These are phyloP conservation scores for Tragelaphus imberbis DNA, from an alignment of 2,113 vertebrate species.

Conservation along the genomic window DNA sequence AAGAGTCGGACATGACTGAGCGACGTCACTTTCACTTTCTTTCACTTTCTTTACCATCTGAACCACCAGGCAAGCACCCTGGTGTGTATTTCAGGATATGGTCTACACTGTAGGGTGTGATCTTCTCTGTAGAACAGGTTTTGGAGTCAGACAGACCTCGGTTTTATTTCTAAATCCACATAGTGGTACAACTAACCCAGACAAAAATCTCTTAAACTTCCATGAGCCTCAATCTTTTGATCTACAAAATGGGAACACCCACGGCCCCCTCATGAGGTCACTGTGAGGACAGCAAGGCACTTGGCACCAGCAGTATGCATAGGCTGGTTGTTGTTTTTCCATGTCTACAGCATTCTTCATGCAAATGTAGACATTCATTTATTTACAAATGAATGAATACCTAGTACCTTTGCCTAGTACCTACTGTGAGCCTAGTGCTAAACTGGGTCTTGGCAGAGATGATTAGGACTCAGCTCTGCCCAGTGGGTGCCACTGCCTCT, in stretches of 20 bases:
- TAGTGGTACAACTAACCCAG: neutral
- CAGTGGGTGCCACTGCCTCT: neutral
- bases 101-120: accelerated
- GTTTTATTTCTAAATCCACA: neutral
- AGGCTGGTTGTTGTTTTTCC: no score
- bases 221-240: neutral
- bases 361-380: neutral
- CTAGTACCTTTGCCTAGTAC: neutral
- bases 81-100: neutral
- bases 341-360: no score
- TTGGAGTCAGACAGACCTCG: neutral
- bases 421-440: neutral
- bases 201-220: neutral
- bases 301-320: neutral
- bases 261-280: neutral
- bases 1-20: no score
- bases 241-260: neutral
- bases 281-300: neutral
- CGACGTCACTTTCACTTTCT: no score
- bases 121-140: neutral
- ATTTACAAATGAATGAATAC: neutral
- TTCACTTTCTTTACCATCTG: neutral
- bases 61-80: neutral
- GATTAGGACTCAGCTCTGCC: neutral
- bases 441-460: neutral